Evolutionary conservation across 2,888 invertebrate genomes (phyloP).

Genomic region (Neria commutata): DNA sequence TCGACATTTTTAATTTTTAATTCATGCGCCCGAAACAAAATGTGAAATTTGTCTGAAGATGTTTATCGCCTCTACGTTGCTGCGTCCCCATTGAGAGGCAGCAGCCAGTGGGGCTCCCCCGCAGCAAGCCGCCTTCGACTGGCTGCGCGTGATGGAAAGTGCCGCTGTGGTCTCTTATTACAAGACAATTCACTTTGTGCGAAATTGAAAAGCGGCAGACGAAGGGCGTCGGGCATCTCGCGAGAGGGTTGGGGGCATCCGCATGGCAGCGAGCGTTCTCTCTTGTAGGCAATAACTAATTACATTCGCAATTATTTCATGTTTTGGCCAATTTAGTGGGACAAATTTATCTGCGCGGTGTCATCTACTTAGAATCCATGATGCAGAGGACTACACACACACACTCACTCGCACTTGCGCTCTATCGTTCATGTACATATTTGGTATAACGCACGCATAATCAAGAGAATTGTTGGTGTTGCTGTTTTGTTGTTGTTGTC

Average conservation of each 20-base stretch:
- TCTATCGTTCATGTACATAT: not conserved
- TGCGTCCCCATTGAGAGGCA: conserved; percentile 37
- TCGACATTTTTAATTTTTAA: conserved; percentile 53
- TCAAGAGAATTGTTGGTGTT: conserved; percentile 40
- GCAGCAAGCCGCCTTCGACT: conserved; percentile 20
- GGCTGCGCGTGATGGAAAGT: conserved; percentile 30
- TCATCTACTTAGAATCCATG: conserved; percentile 63
- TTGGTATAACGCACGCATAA: not conserved
- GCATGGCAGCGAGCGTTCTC: conserved; percentile 23
- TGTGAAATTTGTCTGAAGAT: conserved; percentile 58
- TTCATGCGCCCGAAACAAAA: conserved; percentile 47
- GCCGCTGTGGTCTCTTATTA: conserved; percentile 40
- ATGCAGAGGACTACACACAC: conserved; percentile 15
- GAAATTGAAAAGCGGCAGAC: conserved; percentile 58
- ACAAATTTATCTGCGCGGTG: conserved; percentile 63
- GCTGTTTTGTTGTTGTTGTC: conserved; percentile 21
- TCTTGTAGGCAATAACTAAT: conserved; percentile 61
- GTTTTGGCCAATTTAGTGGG: conserved; percentile 63
- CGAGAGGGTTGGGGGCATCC: conserved; percentile 17
- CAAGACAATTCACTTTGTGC: conserved; percentile 60
- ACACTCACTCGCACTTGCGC: not conserved
- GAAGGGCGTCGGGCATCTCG: conserved; percentile 30
- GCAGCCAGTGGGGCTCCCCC: conserved; percentile 21
- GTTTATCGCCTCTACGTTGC: conserved; percentile 51
- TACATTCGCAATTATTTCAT: conserved; percentile 64